A percentile compares a stretch with the other conserved stretches of the same genome.
phyloP scores from a whole-genome alignment of 2,113 vertebrate genomes.

The Quiscalus mexicanus region DNA sequence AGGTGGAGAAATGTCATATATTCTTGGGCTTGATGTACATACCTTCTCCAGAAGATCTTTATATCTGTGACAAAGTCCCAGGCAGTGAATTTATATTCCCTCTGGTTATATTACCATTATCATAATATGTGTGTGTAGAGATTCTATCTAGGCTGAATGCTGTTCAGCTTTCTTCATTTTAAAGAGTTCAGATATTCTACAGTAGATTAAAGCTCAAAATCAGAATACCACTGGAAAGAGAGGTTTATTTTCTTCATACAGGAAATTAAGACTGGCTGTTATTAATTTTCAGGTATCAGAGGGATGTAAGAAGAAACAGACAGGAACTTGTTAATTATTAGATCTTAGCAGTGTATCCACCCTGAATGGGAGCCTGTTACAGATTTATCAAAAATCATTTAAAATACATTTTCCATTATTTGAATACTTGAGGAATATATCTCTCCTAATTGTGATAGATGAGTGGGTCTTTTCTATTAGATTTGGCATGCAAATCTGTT shows the following conservation, averaged over 20 bases:
- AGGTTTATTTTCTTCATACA: conserved; percentile 39
- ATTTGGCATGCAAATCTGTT: conserved; percentile 38
- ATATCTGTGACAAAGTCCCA: neutral
- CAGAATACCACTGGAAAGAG: neutral
- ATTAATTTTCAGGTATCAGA: conserved; percentile 50
- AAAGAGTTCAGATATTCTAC: neutral
- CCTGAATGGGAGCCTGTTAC: conserved; percentile 25
- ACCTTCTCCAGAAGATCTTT: conserved; percentile 18
- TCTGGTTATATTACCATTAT: neutral
- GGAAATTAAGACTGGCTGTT: conserved; percentile 67
- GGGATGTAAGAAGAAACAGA: neutral
- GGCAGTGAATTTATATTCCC: conserved; percentile 32
- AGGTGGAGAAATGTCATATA: conserved; percentile 57
- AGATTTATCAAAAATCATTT: neutral
- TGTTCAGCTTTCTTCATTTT: conserved; percentile 43
- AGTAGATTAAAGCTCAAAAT: conserved; percentile 9
- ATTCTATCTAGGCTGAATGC: conserved; percentile 32
- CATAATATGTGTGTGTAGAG: neutral
- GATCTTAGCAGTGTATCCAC: conserved; percentile 33
- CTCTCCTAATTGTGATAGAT: conserved; percentile 42
- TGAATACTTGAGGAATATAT: conserved; percentile 5
- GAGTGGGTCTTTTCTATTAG: conserved; percentile 24
- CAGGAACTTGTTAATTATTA: conserved; percentile 61
- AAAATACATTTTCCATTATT: conserved; percentile 49
- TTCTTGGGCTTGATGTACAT: neutral